Base-by-base conservation (phyloP, 2,113 vertebrate genomes). In the Mormyrus lacerda region DNA sequence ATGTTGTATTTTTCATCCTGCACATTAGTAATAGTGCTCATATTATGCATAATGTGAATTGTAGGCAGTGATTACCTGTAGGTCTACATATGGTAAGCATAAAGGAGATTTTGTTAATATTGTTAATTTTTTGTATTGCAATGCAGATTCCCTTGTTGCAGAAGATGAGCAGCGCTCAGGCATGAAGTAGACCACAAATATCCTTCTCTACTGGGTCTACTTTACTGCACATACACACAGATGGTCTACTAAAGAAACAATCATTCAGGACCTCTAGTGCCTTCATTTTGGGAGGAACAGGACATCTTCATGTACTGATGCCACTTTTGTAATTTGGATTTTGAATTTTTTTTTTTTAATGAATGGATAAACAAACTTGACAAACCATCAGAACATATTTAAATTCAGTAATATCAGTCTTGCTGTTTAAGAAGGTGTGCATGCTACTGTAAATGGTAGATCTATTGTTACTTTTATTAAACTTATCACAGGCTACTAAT, bases 231-330 rank as follows among this genome's bases (percentile, higher is more conserved):
- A 97, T 96, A 94, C 93, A 94, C 93, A 95, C 92, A 91, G 93
- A 95, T 95, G 96, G 96, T 96, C 96, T 97, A 96, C 93, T 85
- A 94, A 91, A 94, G 92, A 94, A 95, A 94, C 90, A 35, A 73
- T 93, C 21, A 93, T 94, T 95, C 94, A 93, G 92, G 93, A 95
- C 94, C 96, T 97, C 97, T 97, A 97, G 97, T 98, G 97, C 97
- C 97, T 98, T 97, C 97, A 91, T 94, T 95, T 96, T 95, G 95
- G 93, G 95, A 97, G 97, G 96, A 96, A 97, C 97, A 97, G 97
- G 96, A 95, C 92, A 94, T 95, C 93, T 96, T 96, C 95, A 95
- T 95, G 96, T 95, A 93, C 93, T 44, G 31, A 93, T 93, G 95
- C 94, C 92, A 92, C 35, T 48, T 58, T 27, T 88, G 2, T 89